Evolutionary conservation across 35 echinoderm and acorn worm species (phyloP), one percentile per base, ranked within the genome.

Genomic region (Patiria miniata): DNA sequence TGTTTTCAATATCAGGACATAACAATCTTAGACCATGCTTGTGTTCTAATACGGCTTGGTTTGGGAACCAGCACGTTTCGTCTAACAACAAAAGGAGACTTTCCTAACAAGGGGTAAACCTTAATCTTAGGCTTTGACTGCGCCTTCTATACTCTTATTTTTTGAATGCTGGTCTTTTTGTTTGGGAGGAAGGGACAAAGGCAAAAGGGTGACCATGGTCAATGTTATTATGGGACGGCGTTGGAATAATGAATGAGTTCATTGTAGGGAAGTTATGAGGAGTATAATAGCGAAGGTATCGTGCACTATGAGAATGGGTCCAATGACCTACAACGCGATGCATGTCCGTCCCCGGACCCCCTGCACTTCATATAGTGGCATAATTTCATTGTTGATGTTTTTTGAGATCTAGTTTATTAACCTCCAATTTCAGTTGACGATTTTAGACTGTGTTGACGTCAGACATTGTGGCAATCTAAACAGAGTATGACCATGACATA

Each of bases 381-480:
- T 18, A 47, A n/a, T n/a, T n/a, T 47, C 12, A 33, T 28, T 68
- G 61, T 28, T 68, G 61, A 15, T 68, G 61, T 68, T 18, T 33
- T n/a, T 22, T 68, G 32, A 68, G 61, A 68, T 68, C 61, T 68
- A 68, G 61, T 68, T 68, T 68, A 68, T 8, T 68, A 68, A 68
- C 61, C 15, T 33, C n/a, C 21, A 28, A 8, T 33, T 28, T n/a
- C 4, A 47, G 42, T 4, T 47, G 42, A 47, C 4, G 4, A 47
- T 47, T 47, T 47, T 12, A 6, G 42, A n/a, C 42, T 47, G 42
- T 47, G 42, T 12, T 47, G 42, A 47, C 42, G 42, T 47, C 42
- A 47, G 12, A 47, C 4, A 47, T 47, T 47, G 42, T 12, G 42
- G 42, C 42, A 12, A 4, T 12, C 42, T 47, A 47, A 47, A 47